Evolutionary conservation across 2,797 vertebrate genomes (phyloP).

Genomic region (Enteromius afrohamiltoni): DNA sequence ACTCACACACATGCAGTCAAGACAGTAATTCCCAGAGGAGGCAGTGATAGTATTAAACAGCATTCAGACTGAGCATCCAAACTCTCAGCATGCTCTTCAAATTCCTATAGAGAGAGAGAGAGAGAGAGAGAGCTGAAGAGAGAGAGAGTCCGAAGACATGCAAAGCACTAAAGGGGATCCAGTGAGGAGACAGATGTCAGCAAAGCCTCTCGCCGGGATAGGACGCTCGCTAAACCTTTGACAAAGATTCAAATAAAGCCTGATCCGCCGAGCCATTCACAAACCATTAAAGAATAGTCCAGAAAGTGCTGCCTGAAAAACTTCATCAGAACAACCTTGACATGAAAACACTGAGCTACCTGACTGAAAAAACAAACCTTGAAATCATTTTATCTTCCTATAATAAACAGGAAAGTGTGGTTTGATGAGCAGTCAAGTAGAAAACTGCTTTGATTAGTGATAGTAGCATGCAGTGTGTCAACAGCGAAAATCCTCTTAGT

Average conservation of each 20-base stretch:
- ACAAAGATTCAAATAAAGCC: slow-evolving; percentile 77
- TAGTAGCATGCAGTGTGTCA: slow-evolving; percentile 23
- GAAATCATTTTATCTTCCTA: neutral
- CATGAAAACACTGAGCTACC: neutral
- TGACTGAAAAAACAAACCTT: neutral
- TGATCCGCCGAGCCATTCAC: slow-evolving; percentile 67
- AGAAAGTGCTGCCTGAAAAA: slow-evolving; percentile 59
- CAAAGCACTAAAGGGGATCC: slow-evolving; percentile 73
- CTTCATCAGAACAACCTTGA: neutral
- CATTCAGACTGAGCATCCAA: slow-evolving; percentile 40
- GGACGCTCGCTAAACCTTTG: slow-evolving; percentile 69
- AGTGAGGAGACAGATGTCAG: slow-evolving; percentile 78
- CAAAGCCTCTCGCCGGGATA: slow-evolving; percentile 77
- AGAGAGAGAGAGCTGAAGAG: slow-evolving; percentile 2
- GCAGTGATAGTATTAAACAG: slow-evolving; percentile 31
- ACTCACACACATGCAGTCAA: slow-evolving; percentile 18
- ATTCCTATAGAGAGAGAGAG: slow-evolving; percentile 19
- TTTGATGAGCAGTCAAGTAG: slow-evolving; percentile 22
- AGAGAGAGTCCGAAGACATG: slow-evolving; percentile 46
- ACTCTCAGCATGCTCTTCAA: slow-evolving; percentile 43
- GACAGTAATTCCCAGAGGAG: slow-evolving; percentile 27
- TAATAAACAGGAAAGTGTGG: neutral
- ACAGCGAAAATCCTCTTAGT: slow-evolving; percentile 49
- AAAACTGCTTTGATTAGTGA: slow-evolving; percentile 44
- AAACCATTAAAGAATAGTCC: slow-evolving; percentile 56